Conservation (phyloP, 37 sponge, comb jelly and placozoan species). For the Crambe crambe region DNA sequence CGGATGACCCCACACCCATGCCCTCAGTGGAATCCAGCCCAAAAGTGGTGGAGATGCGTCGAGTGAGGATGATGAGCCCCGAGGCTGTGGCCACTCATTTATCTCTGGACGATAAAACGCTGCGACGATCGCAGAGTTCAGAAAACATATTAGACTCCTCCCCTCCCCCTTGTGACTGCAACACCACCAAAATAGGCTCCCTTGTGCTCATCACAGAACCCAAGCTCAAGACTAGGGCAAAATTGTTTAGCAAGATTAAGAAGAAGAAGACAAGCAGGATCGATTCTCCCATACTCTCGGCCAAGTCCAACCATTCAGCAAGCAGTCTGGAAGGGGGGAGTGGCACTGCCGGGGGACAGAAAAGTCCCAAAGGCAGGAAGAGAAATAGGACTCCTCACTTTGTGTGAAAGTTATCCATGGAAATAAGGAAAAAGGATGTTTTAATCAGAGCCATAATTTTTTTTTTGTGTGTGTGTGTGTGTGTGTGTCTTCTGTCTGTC, state of each 20-base stretch:
- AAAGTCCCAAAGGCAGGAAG: neutral
- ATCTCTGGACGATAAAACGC: neutral
- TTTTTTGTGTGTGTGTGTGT: too few species aligned
- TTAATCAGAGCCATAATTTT: neutral
- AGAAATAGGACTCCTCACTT: neutral
- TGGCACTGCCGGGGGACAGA: neutral
- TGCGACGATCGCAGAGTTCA: constrained; percentile 15
- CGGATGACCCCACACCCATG: neutral
- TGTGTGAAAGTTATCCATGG: constrained; percentile 1
- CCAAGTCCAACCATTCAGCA: too few species aligned
- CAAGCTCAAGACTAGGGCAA: neutral
- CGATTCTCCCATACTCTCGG: neutral
- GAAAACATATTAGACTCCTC: constrained; percentile 5
- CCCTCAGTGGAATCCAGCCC: neutral
- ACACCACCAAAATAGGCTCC: neutral
- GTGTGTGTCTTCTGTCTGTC: neutral
- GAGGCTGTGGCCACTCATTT: constrained; percentile 2
- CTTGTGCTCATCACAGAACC: neutral
- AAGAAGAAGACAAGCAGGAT: neutral
- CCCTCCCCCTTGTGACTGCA: neutral
- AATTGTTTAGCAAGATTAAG: too few species aligned
- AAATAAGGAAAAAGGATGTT: too few species aligned
- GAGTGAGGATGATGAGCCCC: constrained; percentile 27
- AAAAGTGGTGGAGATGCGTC: neutral
- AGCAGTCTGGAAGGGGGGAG: neutral